Conservation (phyloP, 1,140 invertebrate genomes). For the Drosophila kepulauana region DNA sequence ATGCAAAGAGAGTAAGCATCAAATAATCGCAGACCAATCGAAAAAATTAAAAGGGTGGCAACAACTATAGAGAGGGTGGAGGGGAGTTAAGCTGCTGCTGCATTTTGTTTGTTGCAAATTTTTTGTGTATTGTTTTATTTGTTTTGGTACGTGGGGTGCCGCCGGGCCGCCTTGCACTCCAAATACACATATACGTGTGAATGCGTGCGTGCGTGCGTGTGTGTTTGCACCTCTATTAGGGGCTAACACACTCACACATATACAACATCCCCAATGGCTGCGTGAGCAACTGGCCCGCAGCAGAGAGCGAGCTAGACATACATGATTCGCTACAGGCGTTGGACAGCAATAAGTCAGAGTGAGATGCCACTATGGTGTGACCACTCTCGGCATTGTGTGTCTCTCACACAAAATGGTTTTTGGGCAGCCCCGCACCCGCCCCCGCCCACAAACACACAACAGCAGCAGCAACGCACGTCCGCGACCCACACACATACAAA, state of each 20-base stretch:
- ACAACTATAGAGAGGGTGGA: not conserved
- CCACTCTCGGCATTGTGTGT: constrained; percentile 30
- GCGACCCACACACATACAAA: constrained; percentile 41
- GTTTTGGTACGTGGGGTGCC: constrained; percentile 58
- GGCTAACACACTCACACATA: constrained; percentile 12
- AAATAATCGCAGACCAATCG: constrained; percentile 7
- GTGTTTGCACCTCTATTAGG: constrained; percentile 25
- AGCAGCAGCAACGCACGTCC: constrained; percentile 6
- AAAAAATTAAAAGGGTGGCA: constrained; percentile 4
- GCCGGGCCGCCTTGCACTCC: constrained; percentile 39
- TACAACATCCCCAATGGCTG: constrained; percentile 34
- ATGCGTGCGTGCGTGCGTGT: not conserved
- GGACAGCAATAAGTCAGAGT: constrained; percentile 7
- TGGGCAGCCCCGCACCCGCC: constrained; percentile 2
- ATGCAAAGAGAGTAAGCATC: constrained; percentile 2
- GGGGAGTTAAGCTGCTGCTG: constrained; percentile 23
- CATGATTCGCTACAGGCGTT: not conserved
- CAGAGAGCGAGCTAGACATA: constrained; percentile 42
- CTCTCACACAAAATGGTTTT: constrained; percentile 27
- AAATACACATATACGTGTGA: constrained; percentile 5
- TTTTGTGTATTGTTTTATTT: constrained; percentile 55
- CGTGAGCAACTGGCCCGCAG: constrained; percentile 27
- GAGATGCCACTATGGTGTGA: constrained; percentile 25
- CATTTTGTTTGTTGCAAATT: constrained; percentile 68
- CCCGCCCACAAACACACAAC: not conserved